phyloP scores from a whole-genome alignment of 2,888 invertebrate species.

The Odontomyia ornata region DNA sequence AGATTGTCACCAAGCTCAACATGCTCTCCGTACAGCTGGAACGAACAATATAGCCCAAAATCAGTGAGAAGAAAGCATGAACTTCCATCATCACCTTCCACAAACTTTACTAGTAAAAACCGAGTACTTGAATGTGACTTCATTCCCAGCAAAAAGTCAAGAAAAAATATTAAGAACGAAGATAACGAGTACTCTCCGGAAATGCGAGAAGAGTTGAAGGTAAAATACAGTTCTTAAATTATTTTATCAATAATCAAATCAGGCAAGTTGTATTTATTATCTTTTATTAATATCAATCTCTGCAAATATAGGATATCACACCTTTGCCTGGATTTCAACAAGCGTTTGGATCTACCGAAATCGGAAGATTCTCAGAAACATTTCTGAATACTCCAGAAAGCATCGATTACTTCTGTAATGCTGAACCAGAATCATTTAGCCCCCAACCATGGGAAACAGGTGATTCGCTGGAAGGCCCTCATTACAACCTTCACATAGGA shows the following conservation, averaged over 20 bases:
- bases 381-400: slow-evolving; percentile 64
- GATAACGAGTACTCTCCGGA: slow-evolving; percentile 46
- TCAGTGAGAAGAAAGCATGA: slow-evolving; percentile 17
- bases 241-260: too few species aligned
- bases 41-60: slow-evolving; percentile 45
- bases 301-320: slow-evolving; percentile 56
- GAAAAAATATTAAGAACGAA: slow-evolving; percentile 53
- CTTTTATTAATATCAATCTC: background rate
- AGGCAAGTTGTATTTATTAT: background rate
- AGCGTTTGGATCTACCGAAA: slow-evolving; percentile 86
- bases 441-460: slow-evolving; percentile 55
- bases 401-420: slow-evolving; percentile 54
- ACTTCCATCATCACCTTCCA: slow-evolving; percentile 17
- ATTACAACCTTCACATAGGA: slow-evolving; percentile 54
- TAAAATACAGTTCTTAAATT: too few species aligned
- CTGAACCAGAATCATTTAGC: slow-evolving; percentile 54
- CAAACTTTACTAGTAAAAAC: slow-evolving; percentile 52
- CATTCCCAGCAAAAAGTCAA: slow-evolving; percentile 60
- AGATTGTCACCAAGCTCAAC: slow-evolving; percentile 43
- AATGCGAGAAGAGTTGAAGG: slow-evolving; percentile 58
- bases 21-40: slow-evolving; percentile 46
- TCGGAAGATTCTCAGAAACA: slow-evolving; percentile 82
- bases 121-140: slow-evolving; percentile 61
- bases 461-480: slow-evolving; percentile 54
- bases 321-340: slow-evolving; percentile 85